Evolutionary conservation across 1,140 invertebrate species (phyloP), one percentile per base, ranked within the genome.

Genomic region (Ruditapes philippinarum): DNA sequence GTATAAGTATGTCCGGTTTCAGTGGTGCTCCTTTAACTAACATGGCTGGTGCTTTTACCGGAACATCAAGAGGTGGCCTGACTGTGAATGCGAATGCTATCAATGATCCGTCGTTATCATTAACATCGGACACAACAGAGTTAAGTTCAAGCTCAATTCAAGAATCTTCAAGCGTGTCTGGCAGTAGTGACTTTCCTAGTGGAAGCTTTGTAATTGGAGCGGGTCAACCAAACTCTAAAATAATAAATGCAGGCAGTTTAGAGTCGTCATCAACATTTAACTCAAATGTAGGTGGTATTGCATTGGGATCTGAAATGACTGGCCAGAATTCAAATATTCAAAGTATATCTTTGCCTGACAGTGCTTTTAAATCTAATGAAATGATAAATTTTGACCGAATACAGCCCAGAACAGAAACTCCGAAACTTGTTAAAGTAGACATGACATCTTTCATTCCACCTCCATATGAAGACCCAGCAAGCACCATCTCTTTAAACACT

Each of bases 401-500:
- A 68, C 40, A 68, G 17, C 65, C 38, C 7, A 11, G 68, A 19
- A 51, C 40, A 81, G 22, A 74, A 73, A 65, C 1, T 28, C 38
- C 9, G 49, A 70, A n/a, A 49, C 0, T n/a, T 1, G 62, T 70
- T 0, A 51, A 51, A 54, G 74, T 78, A 1, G 82, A 84, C 33
- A 84, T 84, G 82, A 49, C 60, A 28, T 33, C 17, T 57, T 73
- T 84, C 25, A 19, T 84, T n/a, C 82, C 82, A 28, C 82, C 82
- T n/a, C 62, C 62, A 54, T 38, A 38, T 40, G 54, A 60, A 81
- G 38, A n/a, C 0, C 33, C 57, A 42, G 17, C 12, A 51, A 28
- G n/a, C 28, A 65, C 25, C 19, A 28, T 7, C 11, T 12, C 60
- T 65, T 45, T 45, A 14, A 65, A 65, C 33, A 5, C 25, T 5